Conservation (phyloP, 2,113 vertebrate genomes). For the Grallaria varia region DNA sequence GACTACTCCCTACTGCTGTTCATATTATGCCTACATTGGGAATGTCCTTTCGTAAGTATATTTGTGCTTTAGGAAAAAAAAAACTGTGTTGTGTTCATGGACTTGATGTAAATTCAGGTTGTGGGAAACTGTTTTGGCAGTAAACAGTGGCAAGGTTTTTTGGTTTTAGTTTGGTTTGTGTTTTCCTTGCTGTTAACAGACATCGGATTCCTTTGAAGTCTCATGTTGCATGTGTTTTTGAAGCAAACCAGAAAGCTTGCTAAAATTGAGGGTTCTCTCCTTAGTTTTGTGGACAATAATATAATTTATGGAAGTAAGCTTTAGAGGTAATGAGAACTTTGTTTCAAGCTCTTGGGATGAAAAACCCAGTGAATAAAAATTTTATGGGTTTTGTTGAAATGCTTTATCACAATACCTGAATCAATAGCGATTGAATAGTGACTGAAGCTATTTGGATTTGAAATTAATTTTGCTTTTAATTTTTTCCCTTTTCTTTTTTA, state of each 20-base stretch:
- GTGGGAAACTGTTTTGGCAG: neutral
- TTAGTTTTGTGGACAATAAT: neutral
- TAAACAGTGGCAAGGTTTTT: neutral
- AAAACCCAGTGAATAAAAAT: neutral
- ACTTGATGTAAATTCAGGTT: neutral
- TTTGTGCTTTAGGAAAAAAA: neutral
- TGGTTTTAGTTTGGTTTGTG: neutral
- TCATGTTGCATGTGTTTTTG: neutral
- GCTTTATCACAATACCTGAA: neutral
- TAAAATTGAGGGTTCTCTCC: neutral
- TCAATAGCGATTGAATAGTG: neutral
- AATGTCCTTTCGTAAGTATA: slow-evolving; percentile 90
- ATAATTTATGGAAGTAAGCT: neutral
- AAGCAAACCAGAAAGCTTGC: neutral
- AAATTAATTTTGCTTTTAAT: neutral
- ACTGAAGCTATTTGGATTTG: neutral
- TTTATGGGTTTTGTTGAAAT: neutral
- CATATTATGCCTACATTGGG: slow-evolving; percentile 92
- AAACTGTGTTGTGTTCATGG: neutral
- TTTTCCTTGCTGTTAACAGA: neutral
- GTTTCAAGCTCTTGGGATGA: neutral
- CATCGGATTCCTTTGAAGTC: neutral
- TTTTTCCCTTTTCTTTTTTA: neutral
- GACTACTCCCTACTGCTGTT: slow-evolving; percentile 88
- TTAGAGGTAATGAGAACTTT: neutral